These are phyloP conservation scores for Anas platyrhynchos DNA, from an alignment of 2,113 vertebrate genomes.

Conservation along the genomic window DNA sequence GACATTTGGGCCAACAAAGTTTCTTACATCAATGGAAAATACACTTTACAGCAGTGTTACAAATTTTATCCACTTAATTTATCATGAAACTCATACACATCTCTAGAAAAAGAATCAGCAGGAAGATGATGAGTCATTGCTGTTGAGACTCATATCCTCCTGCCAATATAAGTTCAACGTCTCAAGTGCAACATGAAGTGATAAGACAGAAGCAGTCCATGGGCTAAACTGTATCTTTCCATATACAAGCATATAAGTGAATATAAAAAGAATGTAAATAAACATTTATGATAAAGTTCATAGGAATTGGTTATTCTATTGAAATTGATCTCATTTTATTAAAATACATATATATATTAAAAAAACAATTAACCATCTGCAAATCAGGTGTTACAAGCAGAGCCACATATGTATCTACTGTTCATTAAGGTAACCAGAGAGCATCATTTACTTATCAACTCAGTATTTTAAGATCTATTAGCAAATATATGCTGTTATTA, in stretches of 20 bases:
- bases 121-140: neutral
- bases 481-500: slow-evolving; percentile 1
- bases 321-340: neutral
- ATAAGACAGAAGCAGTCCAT: neutral
- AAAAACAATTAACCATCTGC: slow-evolving; percentile 34
- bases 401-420: slow-evolving; percentile 9
- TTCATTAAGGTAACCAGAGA: slow-evolving; percentile 15
- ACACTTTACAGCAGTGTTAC: neutral
- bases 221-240: neutral
- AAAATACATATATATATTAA: neutral
- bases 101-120: neutral
- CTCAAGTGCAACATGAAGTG: neutral
- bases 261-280: neutral
- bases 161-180: neutral
- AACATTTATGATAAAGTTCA: neutral
- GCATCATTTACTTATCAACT: slow-evolving; percentile 51
- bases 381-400: slow-evolving; percentile 13
- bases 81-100: neutral
- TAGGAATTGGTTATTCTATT: neutral
- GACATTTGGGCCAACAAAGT: neutral
- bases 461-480: slow-evolving; percentile 35
- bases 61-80: neutral
- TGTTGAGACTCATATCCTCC: neutral
- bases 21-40: neutral
- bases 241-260: neutral